These are phyloP conservation scores for Nematostella vectensis DNA, from an alignment of 92 coral and sea anemone genomes.

Conservation along the genomic window DNA sequence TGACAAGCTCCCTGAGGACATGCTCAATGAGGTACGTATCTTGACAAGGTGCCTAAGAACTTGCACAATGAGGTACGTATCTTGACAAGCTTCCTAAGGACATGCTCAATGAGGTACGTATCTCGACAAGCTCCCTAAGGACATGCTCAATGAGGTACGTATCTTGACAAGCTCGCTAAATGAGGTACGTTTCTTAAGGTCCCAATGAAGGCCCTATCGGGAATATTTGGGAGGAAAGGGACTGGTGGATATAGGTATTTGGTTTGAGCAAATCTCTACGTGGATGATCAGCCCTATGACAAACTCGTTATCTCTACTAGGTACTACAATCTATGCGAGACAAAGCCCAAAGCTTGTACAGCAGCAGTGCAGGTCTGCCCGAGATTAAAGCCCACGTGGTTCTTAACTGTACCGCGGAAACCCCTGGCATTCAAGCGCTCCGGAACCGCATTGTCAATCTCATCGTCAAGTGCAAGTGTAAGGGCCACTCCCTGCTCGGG, in stretches of 20 bases:
- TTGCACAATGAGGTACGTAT: no score
- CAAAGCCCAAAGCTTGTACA: constrained; percentile 48
- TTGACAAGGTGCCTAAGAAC: no score
- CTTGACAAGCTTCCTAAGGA: background rate
- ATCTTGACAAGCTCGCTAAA: no score
- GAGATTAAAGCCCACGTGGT: constrained; percentile 72
- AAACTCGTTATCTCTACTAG: background rate
- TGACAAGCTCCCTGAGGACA: no score
- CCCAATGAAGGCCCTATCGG: no score
- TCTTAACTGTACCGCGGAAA: constrained; percentile 65
- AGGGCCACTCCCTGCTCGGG: constrained; percentile 60
- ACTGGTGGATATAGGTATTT: no score
- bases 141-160: constrained; percentile 12
- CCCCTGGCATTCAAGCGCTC: constrained; percentile 54
- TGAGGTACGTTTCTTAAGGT: no score
- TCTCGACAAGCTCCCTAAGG: constrained; percentile 62
- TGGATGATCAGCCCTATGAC: no score
- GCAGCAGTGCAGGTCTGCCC: constrained; percentile 69
- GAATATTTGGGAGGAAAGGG: no score
- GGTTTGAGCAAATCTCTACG: no score
- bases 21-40: no score
- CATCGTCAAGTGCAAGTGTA: constrained; percentile 68
- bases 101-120: no score
- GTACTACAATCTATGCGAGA: constrained; percentile 47
- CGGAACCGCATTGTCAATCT: constrained; percentile 59